A percentile compares a stretch with the other conserved stretches of the same genome.
Conservation (phyloP, 2,888 invertebrate genomes). For the Xylota sylvarum region DNA sequence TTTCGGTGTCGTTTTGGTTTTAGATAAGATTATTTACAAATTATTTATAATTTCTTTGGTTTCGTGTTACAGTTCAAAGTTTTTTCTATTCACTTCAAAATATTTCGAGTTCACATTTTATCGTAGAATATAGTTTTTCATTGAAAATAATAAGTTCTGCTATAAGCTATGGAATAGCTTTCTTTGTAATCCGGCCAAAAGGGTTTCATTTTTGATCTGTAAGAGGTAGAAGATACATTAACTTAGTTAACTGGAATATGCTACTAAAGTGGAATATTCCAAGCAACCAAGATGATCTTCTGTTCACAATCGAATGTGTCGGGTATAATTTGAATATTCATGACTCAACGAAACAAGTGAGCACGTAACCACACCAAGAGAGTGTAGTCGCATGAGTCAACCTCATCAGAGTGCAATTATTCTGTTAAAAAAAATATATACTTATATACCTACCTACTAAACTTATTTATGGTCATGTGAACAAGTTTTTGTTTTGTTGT, state of each 20-base stretch:
- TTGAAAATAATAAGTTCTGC: conserved; percentile 29
- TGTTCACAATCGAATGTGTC: conserved; percentile 62
- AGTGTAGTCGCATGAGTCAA: conserved; percentile 61
- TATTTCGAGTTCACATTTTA: conserved; percentile 71
- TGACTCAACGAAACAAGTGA: conserved; percentile 64
- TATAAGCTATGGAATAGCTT: conserved; percentile 68
- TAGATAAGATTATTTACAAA: conserved; percentile 60
- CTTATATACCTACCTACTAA: neutral
- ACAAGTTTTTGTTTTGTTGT: conserved; percentile 46
- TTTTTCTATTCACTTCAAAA: conserved; percentile 21
- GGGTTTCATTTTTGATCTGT: conserved; percentile 74
- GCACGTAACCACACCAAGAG: conserved; percentile 39
- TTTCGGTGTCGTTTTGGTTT: conserved; percentile 63
- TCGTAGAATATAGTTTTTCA: conserved; percentile 49
- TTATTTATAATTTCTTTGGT: conserved; percentile 68
- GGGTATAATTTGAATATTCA: conserved; percentile 63
- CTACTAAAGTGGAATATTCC: conserved; percentile 35
- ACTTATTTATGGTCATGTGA: conserved; percentile 59
- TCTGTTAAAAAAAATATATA: conserved; percentile 63
- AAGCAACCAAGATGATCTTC: conserved; percentile 54
- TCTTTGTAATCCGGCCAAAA: conserved; percentile 75
- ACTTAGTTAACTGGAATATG: conserved; percentile 12
- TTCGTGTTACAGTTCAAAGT: conserved; percentile 60
- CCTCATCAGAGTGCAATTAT: conserved; percentile 68
- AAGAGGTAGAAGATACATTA: conserved; percentile 28